Conservation (phyloP, 1,140 invertebrate genomes). For the Nasonia longicornis region DNA sequence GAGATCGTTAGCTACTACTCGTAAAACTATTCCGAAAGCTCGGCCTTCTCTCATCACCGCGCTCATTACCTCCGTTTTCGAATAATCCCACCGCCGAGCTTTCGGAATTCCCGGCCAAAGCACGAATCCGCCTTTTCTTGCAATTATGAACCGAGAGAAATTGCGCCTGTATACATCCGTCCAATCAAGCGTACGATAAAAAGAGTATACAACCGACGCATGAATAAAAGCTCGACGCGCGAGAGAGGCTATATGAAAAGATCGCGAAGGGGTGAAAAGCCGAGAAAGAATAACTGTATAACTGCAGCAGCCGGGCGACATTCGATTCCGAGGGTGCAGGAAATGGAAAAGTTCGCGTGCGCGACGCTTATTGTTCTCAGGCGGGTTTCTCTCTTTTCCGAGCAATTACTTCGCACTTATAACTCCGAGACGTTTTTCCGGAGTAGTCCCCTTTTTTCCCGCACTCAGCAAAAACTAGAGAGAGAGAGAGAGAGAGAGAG, state of each 20-base stretch:
- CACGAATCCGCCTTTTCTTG: too few species aligned
- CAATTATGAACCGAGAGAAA: too few species aligned
- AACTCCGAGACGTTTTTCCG: slow-evolving; percentile 45
- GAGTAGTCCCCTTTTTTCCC: slow-evolving; percentile 13
- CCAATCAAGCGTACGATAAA: neutral
- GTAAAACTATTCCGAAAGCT: too few species aligned
- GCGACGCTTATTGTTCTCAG: slow-evolving; percentile 49
- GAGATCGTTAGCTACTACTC: too few species aligned
- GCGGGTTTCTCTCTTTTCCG: slow-evolving; percentile 5
- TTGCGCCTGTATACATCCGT: neutral
- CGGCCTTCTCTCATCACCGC: too few species aligned
- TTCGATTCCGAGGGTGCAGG: neutral
- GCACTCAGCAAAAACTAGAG: neutral
- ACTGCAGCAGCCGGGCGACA: neutral
- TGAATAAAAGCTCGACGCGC: neutral
- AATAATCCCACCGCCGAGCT: too few species aligned
- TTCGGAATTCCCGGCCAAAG: too few species aligned
- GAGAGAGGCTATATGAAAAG: neutral
- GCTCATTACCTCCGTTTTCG: too few species aligned
- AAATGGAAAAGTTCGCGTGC: slow-evolving; percentile 15
- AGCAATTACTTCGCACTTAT: slow-evolving; percentile 57
- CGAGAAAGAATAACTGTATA: too few species aligned
- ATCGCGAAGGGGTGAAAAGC: neutral
- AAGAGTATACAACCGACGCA: too few species aligned
- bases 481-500: neutral